Evolutionary conservation across 2,888 invertebrate genomes (phyloP), one percentile per base, ranked within the genome.

Genomic region (Pachliopta kotzebuea): DNA sequence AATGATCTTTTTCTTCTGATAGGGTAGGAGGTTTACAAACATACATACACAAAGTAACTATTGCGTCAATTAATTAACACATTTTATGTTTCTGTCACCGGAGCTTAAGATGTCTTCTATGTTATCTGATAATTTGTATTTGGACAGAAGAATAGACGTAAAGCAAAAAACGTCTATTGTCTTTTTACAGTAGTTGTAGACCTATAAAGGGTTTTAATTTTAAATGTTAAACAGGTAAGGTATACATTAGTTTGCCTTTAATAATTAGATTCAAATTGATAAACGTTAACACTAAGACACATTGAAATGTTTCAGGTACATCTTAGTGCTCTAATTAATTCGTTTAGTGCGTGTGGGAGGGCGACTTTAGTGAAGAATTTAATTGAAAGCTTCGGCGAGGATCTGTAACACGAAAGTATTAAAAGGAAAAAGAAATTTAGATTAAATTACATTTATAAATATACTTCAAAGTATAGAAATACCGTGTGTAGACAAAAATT

Each of bases 61-160:
- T 29, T 20, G 56, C 26, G 29, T 23, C 24, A 60, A 54, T 42
- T 60, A 61, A 61, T 54, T 54, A 61, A 61, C 55, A 29, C 59
- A 59, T 45, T 60, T 60, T 42, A 37, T 23, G n/a, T 11, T 9
- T 9, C 18, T 50, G 21, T 59, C 20, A 59, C 49, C 50, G 50
- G 18, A n/a, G 18, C 29, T 52, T 17, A 50, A 50, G 59, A 21
- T 23, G 52, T 59, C 50, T 59, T 52, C 50, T 18, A 42, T 56
- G 56, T 23, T 52, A 59, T 59, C 50, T 29, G 52, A 59, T 52
- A 52, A 59, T 52, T 59, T 23, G 59, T 59, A 52, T 49, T 23
- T 18, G 17, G 59, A 59, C 59, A 59, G 26, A 18, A 50, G 59
- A 52, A 59, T 59, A 52, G 59, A 31, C 31, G 31, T 52, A 23